phyloP scores from a whole-genome alignment of 2,888 invertebrate genomes.

The Monopis laevigella region DNA sequence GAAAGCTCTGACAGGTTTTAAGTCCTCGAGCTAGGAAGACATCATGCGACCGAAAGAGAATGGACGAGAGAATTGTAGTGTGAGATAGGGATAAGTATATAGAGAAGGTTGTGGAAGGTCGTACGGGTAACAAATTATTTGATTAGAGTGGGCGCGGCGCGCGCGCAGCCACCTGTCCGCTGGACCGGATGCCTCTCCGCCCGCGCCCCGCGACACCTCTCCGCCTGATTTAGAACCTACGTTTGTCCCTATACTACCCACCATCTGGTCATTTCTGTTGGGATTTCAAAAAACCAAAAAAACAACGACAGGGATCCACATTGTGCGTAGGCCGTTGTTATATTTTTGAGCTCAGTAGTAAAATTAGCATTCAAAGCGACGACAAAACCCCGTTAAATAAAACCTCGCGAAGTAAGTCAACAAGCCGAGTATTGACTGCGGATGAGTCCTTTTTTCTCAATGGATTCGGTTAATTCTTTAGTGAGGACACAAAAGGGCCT shows the following conservation, averaged over 20 bases:
- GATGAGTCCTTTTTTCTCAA: conserved; percentile 27
- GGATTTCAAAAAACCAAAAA: conserved; percentile 2
- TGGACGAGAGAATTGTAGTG: conserved; percentile 13
- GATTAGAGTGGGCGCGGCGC: conserved; percentile 51
- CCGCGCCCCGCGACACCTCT: conserved; percentile 25
- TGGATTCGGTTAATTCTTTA: conserved; percentile 32
- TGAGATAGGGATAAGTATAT: conserved; percentile 26
- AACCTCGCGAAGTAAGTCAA: conserved; percentile 40
- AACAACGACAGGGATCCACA: background rate
- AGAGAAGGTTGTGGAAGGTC: conserved; percentile 57
- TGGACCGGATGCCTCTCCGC: conserved; percentile 50
- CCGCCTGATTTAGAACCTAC: conserved; percentile 11
- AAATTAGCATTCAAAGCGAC: conserved; percentile 35
- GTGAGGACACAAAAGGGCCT: conserved; percentile 53
- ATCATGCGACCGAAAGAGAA: background rate
- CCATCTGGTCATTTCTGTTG: conserved; percentile 5
- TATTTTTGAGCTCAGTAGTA: conserved; percentile 9
- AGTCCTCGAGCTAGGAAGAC: too few relatives aligned
- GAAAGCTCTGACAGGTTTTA: too few relatives aligned
- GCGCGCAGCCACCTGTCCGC: conserved; percentile 51
- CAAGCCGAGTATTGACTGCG: conserved; percentile 35
- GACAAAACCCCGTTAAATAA: conserved; percentile 35
- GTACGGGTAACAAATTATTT: conserved; percentile 50
- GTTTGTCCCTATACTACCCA: conserved; percentile 8
- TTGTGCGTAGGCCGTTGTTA: conserved; percentile 11